Evolutionary conservation across 2,113 vertebrate genomes (phyloP).

Genomic region (Galeopterus variegatus): DNA sequence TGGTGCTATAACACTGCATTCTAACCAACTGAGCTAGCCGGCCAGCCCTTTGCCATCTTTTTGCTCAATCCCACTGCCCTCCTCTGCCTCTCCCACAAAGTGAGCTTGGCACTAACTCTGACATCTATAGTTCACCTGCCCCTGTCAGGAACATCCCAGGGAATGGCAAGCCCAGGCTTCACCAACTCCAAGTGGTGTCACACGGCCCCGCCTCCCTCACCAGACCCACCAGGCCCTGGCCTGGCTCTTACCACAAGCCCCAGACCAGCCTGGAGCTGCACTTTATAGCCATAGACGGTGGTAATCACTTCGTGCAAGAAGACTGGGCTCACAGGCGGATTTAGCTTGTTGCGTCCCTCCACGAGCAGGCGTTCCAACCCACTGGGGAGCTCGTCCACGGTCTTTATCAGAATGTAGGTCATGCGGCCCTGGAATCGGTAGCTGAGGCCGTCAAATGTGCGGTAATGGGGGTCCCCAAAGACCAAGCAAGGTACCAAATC

Average conservation of each 20-base stretch:
- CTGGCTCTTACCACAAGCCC: constrained; percentile 87
- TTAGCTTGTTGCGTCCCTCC: constrained; percentile 88
- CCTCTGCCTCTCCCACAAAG: not conserved
- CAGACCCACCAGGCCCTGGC: not conserved
- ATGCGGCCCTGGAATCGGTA: constrained; percentile 91
- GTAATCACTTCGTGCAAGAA: constrained; percentile 89
- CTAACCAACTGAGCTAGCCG: too few relatives aligned
- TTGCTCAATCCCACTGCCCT: not conserved
- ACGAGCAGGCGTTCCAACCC: constrained; percentile 81
- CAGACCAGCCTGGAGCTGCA: constrained; percentile 89
- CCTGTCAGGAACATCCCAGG: not conserved
- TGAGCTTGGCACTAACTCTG: not conserved
- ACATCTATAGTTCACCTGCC: not conserved
- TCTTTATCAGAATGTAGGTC: constrained; percentile 89
- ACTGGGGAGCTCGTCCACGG: constrained; percentile 55
- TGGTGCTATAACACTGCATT: too few relatives aligned
- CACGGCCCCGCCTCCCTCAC: not conserved
- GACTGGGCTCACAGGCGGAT: constrained; percentile 72
- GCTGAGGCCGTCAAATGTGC: constrained; percentile 89
- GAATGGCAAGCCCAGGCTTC: not conserved
- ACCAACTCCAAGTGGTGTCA: not conserved
- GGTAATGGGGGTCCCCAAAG: constrained; percentile 91
- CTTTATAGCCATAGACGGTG: constrained; percentile 84
- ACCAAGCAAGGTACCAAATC: constrained; percentile 87
- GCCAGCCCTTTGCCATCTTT: not conserved